Conservation (phyloP, 2,113 vertebrate species). For the Pteruthius melanotis region DNA sequence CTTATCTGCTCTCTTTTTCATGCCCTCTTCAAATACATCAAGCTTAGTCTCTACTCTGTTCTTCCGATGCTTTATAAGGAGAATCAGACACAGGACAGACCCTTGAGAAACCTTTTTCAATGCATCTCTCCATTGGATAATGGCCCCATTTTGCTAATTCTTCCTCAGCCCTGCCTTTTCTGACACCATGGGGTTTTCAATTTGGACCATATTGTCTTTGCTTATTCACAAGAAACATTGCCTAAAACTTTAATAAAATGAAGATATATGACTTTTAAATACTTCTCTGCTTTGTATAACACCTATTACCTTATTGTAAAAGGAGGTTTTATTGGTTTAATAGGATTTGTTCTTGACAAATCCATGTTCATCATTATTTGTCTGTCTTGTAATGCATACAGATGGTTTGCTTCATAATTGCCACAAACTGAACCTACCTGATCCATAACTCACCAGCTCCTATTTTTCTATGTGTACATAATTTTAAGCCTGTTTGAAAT, state of each 20-base stretch:
- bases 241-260: neutral
- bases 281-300: neutral
- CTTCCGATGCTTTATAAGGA: neutral
- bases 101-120: neutral
- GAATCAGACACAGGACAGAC: neutral
- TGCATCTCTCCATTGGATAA: neutral
- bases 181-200: neutral
- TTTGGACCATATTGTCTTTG: neutral
- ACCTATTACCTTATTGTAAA: neutral
- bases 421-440: neutral
- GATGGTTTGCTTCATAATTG: neutral
- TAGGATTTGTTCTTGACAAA: neutral
- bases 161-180: neutral
- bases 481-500: neutral
- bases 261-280: neutral
- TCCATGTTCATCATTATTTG: neutral
- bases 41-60: neutral
- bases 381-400: neutral
- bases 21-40: neutral
- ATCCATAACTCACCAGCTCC: neutral
- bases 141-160: neutral
- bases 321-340: neutral
- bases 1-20: neutral
- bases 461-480: neutral
- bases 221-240: neutral